Evolutionary conservation across 2,797 vertebrate genomes (phyloP).

Genomic region (Poecilia picta): DNA sequence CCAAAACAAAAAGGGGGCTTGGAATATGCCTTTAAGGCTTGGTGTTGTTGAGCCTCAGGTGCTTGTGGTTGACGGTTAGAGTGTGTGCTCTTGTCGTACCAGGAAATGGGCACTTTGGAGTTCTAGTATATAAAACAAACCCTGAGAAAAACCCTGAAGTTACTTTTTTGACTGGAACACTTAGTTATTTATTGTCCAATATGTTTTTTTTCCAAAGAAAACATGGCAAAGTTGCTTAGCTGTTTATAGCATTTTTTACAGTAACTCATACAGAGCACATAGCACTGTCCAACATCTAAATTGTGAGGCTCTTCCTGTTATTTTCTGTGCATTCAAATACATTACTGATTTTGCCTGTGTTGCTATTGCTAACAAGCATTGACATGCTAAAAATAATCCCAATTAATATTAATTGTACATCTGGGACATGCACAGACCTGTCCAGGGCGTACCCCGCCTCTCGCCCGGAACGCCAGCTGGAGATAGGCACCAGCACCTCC

Average conservation of each 20-base stretch:
- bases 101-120: background rate
- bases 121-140: background rate
- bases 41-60: background rate
- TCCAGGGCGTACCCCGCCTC: too few relatives aligned
- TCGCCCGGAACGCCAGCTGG: too few relatives aligned
- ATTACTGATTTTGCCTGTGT: background rate
- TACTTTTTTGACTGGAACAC: background rate
- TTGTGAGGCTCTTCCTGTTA: background rate
- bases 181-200: background rate
- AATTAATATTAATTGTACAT: background rate
- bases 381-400: background rate
- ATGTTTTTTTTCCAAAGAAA: background rate
- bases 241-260: background rate
- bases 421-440: background rate
- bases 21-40: background rate
- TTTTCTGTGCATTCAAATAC: background rate
- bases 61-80: background rate
- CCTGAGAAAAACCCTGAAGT: background rate
- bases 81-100: background rate
- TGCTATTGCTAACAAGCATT: background rate
- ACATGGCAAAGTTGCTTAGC: background rate
- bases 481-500: too few relatives aligned
- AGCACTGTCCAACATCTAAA: background rate
- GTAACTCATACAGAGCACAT: background rate
- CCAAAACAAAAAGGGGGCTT: background rate